Base-by-base conservation (phyloP, 2,888 invertebrate species). In the Oasisia sp. region DNA sequence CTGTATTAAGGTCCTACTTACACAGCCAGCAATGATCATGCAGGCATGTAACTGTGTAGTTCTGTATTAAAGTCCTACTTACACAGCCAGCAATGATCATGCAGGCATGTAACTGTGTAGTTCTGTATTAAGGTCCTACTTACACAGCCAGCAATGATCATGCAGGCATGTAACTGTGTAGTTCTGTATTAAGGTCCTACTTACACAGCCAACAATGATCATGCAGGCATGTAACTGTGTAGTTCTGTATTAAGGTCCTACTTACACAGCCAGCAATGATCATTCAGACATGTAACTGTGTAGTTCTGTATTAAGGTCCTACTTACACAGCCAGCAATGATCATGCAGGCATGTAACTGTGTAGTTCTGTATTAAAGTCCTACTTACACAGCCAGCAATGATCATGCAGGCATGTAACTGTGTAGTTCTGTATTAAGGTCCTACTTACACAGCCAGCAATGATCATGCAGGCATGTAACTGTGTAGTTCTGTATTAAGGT, bases 101-200 rank as follows among this genome's bases (percentile, higher is more conserved):
- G 14, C 58, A 58, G 58, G 58, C 58, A 58, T 19, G 58, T 19
- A 19, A 58, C 58, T 58, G 58, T 19, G 58, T 19, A 19, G 19
- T 19, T 58, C 95, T 96, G 95, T 94, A 96, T 9, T 19, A n/a
- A n/a, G n/a, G n/a, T n/a, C n/a, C 58, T 9, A 95, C 96, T 95
- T 94, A 96, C 96, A 95, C 96, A 96, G 93, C 97, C 97, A 38
- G 99, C 98, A 92, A 99, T 98, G 93, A 99, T 98, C 98, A 99
- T 99, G 96, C 99, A 99, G 27, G 99, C 99, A 91, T 99, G 97
- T 99, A 98, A 95, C 99, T 99, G 45, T 99, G 97, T 19, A 19
- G 19, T 3, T 9, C 12, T 3, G 12, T 27, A 58, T 0, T 1
- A n/a, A n/a, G n/a, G n/a, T n/a, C n/a, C 58, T 14, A 58, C 58